Percentiles rank a stretch among this genome's conserved stretches.
These are phyloP conservation scores for Uropsilus gracilis DNA, from an alignment of 2,113 vertebrate species.

Conservation along the genomic window DNA sequence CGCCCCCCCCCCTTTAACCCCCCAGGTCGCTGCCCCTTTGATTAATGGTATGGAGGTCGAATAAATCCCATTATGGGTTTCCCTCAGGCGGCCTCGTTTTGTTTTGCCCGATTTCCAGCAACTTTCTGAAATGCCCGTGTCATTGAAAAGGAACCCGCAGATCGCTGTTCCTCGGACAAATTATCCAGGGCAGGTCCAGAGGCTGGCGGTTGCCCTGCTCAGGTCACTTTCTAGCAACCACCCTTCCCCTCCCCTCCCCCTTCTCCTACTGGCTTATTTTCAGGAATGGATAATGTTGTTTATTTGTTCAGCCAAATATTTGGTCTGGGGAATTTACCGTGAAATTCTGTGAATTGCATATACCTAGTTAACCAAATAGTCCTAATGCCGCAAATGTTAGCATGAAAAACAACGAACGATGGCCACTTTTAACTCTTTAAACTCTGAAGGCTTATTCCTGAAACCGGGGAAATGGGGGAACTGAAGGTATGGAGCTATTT, in stretches of 20 bases:
- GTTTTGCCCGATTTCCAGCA: slow-evolving; percentile 67
- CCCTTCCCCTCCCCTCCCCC: neutral
- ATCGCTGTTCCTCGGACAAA: neutral
- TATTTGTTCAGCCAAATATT: slow-evolving; percentile 82
- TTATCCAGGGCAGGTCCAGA: neutral
- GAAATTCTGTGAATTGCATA: slow-evolving; percentile 81
- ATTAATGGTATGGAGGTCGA: slow-evolving; percentile 76
- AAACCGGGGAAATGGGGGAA: neutral
- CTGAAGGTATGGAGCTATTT: neutral
- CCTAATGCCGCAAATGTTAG: slow-evolving; percentile 68
- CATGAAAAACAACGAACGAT: slow-evolving; percentile 38
- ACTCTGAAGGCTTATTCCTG: neutral
- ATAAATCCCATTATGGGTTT: slow-evolving; percentile 75
- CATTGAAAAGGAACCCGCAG: slow-evolving; percentile 16
- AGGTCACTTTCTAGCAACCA: slow-evolving; percentile 73
- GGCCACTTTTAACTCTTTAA: slow-evolving; percentile 67
- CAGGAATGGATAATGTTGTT: slow-evolving; percentile 80
- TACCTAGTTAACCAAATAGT: slow-evolving; percentile 79
- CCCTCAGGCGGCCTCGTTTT: slow-evolving; percentile 71
- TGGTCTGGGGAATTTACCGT: slow-evolving; percentile 82
- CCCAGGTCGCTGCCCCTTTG: slow-evolving; percentile 69
- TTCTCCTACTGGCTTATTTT: slow-evolving; percentile 71
- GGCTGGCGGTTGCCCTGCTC: neutral
- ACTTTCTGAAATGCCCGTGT: slow-evolving; percentile 52
- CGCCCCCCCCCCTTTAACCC: neutral